Conservation (phyloP, 2,113 vertebrate genomes). For the Alouatta palliata region DNA sequence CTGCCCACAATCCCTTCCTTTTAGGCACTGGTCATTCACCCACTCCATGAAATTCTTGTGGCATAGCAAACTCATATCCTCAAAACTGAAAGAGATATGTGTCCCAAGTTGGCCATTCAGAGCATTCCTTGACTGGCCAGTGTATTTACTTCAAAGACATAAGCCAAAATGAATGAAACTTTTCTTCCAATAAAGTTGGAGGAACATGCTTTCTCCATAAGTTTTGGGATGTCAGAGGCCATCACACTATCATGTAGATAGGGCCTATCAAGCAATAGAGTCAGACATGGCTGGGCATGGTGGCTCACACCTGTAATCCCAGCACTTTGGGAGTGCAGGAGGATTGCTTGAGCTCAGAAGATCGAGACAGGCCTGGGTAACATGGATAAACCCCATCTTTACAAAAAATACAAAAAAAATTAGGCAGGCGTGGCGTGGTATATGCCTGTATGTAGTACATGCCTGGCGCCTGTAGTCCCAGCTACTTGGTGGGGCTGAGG, state of each 20-base stretch:
- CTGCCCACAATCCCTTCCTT: neutral
- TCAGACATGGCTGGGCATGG: neutral
- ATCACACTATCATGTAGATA: neutral
- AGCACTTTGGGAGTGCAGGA: neutral
- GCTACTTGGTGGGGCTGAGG: no score
- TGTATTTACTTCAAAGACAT: neutral
- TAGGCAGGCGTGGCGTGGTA: no score
- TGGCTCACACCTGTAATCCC: neutral
- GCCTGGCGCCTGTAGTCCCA: no score
- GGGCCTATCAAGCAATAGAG: neutral
- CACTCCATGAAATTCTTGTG: slow-evolving; percentile 1
- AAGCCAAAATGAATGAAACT: neutral
- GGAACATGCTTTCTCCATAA: neutral
- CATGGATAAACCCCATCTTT: no score
- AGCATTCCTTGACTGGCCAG: neutral
- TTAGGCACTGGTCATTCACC: neutral
- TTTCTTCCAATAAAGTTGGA: neutral
- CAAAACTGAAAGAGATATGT: neutral
- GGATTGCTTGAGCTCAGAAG: neutral
- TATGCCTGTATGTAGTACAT: no score
- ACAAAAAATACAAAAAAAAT: no score
- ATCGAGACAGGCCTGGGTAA: no score
- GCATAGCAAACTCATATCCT: neutral
- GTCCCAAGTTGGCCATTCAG: neutral
- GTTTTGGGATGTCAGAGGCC: neutral